These are phyloP conservation scores for Agrilus planipennis DNA, from an alignment of 1,140 invertebrate genomes.

Conservation along the genomic window DNA sequence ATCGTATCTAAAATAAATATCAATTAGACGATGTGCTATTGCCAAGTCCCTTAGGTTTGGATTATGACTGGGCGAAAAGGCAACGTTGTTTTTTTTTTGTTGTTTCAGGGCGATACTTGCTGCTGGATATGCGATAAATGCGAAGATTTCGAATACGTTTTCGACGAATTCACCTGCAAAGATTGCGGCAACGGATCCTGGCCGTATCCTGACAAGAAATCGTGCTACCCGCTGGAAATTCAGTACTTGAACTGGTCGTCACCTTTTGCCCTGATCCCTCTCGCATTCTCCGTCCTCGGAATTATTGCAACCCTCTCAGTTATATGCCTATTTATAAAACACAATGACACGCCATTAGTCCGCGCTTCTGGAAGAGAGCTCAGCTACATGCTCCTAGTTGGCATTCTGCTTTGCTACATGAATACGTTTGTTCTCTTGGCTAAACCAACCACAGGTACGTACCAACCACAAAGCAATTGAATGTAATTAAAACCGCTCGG, in stretches of 20 bases:
- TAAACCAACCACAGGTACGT: constrained; percentile 44
- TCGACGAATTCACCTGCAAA: constrained; percentile 51
- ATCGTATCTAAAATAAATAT: too few species aligned
- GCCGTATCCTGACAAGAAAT: constrained; percentile 46
- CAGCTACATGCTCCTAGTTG: constrained; percentile 60
- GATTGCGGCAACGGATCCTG: constrained; percentile 51
- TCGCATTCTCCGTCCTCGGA: constrained; percentile 52
- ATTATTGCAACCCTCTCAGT: constrained; percentile 53
- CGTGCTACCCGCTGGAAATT: constrained; percentile 38
- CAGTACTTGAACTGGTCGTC: constrained; percentile 44
- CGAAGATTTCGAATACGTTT: constrained; percentile 51
- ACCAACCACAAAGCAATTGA: too few species aligned
- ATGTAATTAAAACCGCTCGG: too few species aligned
- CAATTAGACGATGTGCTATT: too few species aligned
- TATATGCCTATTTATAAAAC: constrained; percentile 50
- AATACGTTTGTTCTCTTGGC: constrained; percentile 51
- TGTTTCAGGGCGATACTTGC: constrained; percentile 47
- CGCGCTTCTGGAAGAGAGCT: constrained; percentile 73
- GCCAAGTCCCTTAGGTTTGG: too few species aligned
- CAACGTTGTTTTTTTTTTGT: not conserved
- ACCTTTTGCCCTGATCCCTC: constrained; percentile 53
- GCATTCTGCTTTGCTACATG: constrained; percentile 49
- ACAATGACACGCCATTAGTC: constrained; percentile 70
- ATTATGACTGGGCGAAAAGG: too few species aligned
- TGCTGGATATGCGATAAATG: constrained; percentile 69